Conservation (phyloP, 2,797 vertebrate genomes). For the Esox masquinongy region DNA sequence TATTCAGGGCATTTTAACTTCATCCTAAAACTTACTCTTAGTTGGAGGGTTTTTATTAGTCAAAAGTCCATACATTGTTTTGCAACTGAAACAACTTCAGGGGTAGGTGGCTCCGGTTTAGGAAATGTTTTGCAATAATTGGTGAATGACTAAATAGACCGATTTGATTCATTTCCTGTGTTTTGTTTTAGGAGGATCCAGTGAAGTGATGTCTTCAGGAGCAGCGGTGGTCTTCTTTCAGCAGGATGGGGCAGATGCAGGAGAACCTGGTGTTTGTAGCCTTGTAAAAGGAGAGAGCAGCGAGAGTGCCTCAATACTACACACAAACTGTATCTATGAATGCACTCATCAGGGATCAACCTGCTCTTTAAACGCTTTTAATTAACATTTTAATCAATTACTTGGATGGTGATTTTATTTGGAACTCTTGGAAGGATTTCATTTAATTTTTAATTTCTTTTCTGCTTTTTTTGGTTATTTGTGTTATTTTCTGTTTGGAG, state of each 20-base stretch:
- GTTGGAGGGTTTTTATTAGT: no score
- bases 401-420: conserved; percentile 37
- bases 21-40: no score
- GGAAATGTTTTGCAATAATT: no score
- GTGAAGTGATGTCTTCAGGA: conserved; percentile 49
- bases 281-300: conserved; percentile 2
- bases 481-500: conserved; percentile 24
- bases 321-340: conserved; percentile 18
- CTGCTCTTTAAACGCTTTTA: conserved; percentile 18
- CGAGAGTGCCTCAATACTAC: conserved; percentile 19
- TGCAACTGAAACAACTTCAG: no score
- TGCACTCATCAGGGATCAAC: conserved; percentile 51
- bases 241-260: not conserved
- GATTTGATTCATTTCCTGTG: conserved; percentile 3
- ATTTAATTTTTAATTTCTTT: conserved; percentile 41
- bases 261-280: not conserved
- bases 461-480: conserved; percentile 43
- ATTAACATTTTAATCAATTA: conserved; percentile 7
- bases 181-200: conserved; percentile 62
- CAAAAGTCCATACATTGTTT: no score
- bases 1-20: no score
- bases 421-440: conserved; percentile 14
- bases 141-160: no score
- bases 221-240: conserved; percentile 10
- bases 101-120: no score